Conservation (phyloP, 2,797 vertebrate genomes). For the Liparis tanakae region DNA sequence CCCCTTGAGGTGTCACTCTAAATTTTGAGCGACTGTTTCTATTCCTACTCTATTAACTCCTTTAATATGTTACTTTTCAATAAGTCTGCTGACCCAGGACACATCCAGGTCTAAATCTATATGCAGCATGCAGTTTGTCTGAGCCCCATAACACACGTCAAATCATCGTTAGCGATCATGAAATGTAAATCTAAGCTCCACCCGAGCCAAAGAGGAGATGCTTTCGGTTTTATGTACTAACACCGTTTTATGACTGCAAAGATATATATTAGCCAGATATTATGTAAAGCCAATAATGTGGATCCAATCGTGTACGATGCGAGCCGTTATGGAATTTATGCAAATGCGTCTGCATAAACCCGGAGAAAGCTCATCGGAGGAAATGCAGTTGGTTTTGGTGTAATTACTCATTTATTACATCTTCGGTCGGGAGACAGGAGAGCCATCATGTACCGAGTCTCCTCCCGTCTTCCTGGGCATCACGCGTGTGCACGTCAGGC, state of each 20-base stretch:
- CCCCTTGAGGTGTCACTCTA: background rate
- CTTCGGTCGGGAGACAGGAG: conserved; percentile 49
- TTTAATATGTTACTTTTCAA: no score
- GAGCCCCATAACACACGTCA: background rate
- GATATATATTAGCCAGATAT: background rate
- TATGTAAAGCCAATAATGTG: conserved; percentile 32
- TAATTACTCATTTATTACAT: conserved; percentile 71
- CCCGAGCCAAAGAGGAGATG: background rate
- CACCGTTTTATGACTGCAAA: background rate
- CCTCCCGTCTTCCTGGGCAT: conserved; percentile 55
- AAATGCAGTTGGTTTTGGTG: conserved; percentile 49
- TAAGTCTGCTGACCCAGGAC: background rate
- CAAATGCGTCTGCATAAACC: conserved; percentile 31
- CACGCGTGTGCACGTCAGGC: conserved; percentile 73
- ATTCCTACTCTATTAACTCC: background rate
- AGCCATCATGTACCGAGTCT: conserved; percentile 48
- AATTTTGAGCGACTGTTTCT: background rate
- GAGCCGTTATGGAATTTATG: conserved; percentile 32
- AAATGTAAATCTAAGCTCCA: conserved; percentile 21
- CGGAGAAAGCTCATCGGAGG: conserved; percentile 41
- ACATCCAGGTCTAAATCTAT: background rate
- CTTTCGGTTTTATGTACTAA: background rate
- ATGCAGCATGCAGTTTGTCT: no score
- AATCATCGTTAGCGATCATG: conserved; percentile 19
- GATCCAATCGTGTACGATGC: conserved; percentile 13